Base-by-base conservation (phyloP, 2,888 invertebrate genomes). In the Nebria brevicollis region DNA sequence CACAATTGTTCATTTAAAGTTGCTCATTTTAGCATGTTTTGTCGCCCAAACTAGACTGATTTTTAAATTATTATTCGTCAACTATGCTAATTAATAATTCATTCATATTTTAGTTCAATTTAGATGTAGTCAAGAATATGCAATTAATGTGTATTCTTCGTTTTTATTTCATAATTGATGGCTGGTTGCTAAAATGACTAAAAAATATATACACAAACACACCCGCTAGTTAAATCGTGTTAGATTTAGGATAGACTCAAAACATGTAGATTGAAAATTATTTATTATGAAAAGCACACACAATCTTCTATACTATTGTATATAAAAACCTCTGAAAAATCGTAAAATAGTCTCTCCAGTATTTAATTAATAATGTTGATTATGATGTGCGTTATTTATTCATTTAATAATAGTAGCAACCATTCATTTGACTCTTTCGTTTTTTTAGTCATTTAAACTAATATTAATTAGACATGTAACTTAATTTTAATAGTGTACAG, bases 1-100 rank as follows among this genome's bases (percentile, higher is more conserved):
- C 80, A 80, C 80, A 74, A 80, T 80, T 80, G 80, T 80, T 80
- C 80, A 80, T 80, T 68, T 68, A 75, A 70, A 75, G 75, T 80
- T 80, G 80, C 80, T 80, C 80, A 80, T 72, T 75, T 75, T 80
- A 80, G 42, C 80, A 65, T 75, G 75, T 80, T 80, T 80, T 80
- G 75, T 80, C 54, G 7, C 7, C 80, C 80, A 75, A 80, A 80
- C 25, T 75, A 80, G 80, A 80, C 80, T 80, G 80, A 80, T 80
- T 80, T 79, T 70, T 75, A 20, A 80, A 80, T 80, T 75, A 80
- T 80, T 66, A 80, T 80, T 66, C 80, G 80, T 80, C 80, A 70
- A 75, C 75, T 75, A 72, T 66, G 20, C 43, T 66, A 74, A 75
- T 79, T 74, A 66, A 66, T 25, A 78, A 73, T 72, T 66, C 43